Base-by-base conservation (phyloP, 2,888 invertebrate genomes). In the Eristalis tenax region DNA sequence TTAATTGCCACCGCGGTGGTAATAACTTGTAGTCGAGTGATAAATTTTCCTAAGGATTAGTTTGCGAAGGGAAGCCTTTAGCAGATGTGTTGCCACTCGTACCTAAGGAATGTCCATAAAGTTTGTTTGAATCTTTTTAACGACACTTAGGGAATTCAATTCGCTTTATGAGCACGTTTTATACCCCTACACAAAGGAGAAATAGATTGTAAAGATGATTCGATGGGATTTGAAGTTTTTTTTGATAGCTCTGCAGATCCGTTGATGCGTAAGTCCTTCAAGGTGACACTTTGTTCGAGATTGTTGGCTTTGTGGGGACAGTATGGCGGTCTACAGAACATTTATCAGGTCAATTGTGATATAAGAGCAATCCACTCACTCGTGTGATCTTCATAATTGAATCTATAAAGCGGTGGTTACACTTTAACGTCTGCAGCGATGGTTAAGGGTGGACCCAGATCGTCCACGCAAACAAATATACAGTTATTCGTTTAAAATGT, bases 1-100 rank as follows among this genome's bases (percentile, higher is more conserved):
- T 86, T 79, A 79, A 86, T 83, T 79, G 56, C 70, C 78, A 40
- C 10, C 56, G 50, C 63, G 73, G 66, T 57, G 63, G 82, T 64
- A 57, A 65, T 61, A 69, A 68, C 26, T 56, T 63, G 22, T 80
- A 15, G 56, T n/a, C 15, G 18, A 59, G 38, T 2, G 26, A 68
- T 80, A 74, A 74, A 82, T 77, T 65, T 32, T 32, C n/a, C 40
- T 40, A 73, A 22, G 38, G 40, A 22, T 8, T 15, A 64, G 23
- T 85, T 81, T 63, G 68, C 40, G 76, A 76, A 70, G 77, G 71
- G 71, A 70, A 22, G 15, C 32, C 61, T 10, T 77, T 63, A 38
- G 5, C 28, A 43, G 56, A 38, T 77, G 40, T 64, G 35, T 26
- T 28, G 66, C 6, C 8, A 8, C 32, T 32, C 32, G 28, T 23